Percentiles rank a stretch among this genome's conserved stretches.
Evolutionary conservation across 2,113 vertebrate species (phyloP).

Genomic region (Amphiprion percula): DNA sequence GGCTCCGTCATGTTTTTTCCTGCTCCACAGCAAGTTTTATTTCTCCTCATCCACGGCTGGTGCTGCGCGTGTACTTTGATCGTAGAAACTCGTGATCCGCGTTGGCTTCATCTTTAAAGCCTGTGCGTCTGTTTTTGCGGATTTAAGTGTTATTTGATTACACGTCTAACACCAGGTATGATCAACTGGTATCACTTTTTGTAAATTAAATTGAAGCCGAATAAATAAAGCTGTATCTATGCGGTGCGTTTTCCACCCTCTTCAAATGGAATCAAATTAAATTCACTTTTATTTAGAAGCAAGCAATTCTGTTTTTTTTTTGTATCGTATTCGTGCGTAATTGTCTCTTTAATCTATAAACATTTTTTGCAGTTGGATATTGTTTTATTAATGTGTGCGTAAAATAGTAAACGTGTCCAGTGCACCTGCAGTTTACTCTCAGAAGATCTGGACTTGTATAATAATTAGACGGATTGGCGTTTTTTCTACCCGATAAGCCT

Average conservation of each 20-base stretch:
- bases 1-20: not conserved
- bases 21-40: not conserved
- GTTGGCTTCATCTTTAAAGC: not conserved
- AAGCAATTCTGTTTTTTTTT: too few relatives aligned
- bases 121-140: not conserved
- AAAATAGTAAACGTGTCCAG: too few relatives aligned
- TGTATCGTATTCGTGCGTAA: too few relatives aligned
- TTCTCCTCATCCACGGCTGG: not conserved
- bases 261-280: too few relatives aligned
- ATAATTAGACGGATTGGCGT: not conserved
- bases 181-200: not conserved
- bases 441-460: not conserved
- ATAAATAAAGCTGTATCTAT: too few relatives aligned
- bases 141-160: not conserved
- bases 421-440: not conserved
- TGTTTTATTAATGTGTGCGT: too few relatives aligned
- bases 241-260: too few relatives aligned
- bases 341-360: too few relatives aligned
- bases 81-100: not conserved
- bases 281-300: too few relatives aligned
- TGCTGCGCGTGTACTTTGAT: constrained; percentile 3
- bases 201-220: not conserved
- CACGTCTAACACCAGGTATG: not conserved
- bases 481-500: not conserved
- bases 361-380: too few relatives aligned